phyloP scores from a whole-genome alignment of 2,888 invertebrate species.

The Leptothorax acervorum region DNA sequence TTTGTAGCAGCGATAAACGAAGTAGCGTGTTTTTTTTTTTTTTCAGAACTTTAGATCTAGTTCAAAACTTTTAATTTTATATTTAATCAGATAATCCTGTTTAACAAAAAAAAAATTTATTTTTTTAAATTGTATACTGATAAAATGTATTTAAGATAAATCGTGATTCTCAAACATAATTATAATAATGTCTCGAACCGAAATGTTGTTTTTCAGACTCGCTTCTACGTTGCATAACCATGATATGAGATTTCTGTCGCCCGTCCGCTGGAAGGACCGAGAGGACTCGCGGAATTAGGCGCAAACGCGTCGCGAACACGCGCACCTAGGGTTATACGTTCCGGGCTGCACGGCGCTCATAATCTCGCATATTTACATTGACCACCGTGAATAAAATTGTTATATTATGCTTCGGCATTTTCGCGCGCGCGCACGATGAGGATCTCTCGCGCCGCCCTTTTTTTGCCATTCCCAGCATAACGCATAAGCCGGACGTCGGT shows the following conservation, averaged over 20 bases:
- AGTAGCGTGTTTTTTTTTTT: not conserved
- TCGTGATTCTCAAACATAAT: not conserved
- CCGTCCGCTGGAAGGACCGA: not conserved
- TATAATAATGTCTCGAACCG: not conserved
- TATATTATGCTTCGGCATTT: conserved; percentile 81
- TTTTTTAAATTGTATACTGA: not conserved
- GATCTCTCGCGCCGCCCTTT: conserved; percentile 36
- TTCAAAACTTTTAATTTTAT: not conserved
- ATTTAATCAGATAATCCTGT: not conserved
- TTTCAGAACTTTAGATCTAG: too few relatives aligned
- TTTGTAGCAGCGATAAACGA: not conserved
- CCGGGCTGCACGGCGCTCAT: conserved; percentile 76
- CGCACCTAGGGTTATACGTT: conserved; percentile 49
- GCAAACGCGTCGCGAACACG: conserved; percentile 57
- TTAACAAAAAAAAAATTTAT: not conserved
- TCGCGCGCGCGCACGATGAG: conserved; percentile 60
- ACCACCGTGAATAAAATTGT: conserved; percentile 83
- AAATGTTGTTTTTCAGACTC: not conserved
- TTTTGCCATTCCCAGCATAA: conserved; percentile 58
- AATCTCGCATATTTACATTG: conserved; percentile 84
- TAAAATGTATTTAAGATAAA: not conserved
- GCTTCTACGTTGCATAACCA: not conserved
- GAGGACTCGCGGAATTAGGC: conserved; percentile 64
- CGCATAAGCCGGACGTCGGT: conserved; percentile 25
- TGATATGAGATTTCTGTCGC: not conserved